Base-by-base conservation (phyloP, 2,888 invertebrate genomes). In the Teleiodes luculella region DNA sequence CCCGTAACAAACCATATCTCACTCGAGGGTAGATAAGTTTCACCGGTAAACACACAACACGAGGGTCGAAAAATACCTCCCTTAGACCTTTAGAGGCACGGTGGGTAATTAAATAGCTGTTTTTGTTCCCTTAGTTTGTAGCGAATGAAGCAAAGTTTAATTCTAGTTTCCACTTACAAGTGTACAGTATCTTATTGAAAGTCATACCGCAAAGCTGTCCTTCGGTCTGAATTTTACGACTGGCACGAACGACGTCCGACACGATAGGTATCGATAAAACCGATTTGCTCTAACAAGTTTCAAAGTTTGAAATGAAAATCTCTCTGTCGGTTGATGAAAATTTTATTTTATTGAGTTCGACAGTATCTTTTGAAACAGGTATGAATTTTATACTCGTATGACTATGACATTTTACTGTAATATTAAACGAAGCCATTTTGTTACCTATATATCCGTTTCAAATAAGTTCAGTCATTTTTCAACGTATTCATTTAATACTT, bases 1-100 rank as follows among this genome's bases (percentile, higher is more conserved):
- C 65, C 72, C 73, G 70, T 75, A 64, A 61, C 63, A 58, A 61
- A 67, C 70, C 66, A 72, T 77, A 77, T 74, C 71, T 76, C 74
- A 69, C 66, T 62, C 39, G 61, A 61, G 72, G 68, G 71, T 66
- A 73, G 72, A 74, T 75, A 74, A 70, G 66, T 70, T 67, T 63
- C 63, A 64, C 58, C 60, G 59, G 67, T 67, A 72, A 72, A 72
- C 69, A 63, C 57, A 69, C 69, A 69, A 69, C 69, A 68, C 68
- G 60, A 67, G 70, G 73, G 71, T 60, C 63, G 65, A 68, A 63
- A 64, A 66, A 63, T 59, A 64, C 56, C 63, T 53, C 60, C 59
- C 60, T 65, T 59, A 64, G 20, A 37, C 48, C 33, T 52, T 35
- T 31, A 18, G 20, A 11, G 54, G n/a, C 54, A 39, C 50, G 48